Percentiles rank a stretch among this genome's conserved stretches.
Conservation (phyloP, 2,888 invertebrate genomes). For the Troilus luridus region DNA sequence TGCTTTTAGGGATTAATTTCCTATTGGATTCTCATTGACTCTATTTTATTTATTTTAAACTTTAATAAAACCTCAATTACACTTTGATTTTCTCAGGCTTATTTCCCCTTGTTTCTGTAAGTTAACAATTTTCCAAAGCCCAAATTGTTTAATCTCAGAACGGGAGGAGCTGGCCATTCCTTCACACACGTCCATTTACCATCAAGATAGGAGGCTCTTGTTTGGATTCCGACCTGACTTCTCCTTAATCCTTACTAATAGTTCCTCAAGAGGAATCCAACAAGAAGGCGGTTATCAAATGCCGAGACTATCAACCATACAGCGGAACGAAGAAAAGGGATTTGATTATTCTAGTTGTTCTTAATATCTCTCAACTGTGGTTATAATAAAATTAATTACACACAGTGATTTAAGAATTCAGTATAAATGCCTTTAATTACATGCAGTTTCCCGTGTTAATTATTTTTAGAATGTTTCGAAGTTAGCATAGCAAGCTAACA, state of each 20-base stretch:
- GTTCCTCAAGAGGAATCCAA: constrained; percentile 22
- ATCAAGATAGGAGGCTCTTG: constrained; percentile 22
- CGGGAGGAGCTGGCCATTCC: not conserved
- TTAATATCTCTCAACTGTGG: not conserved
- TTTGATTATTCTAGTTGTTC: not conserved
- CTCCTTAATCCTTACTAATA: constrained; percentile 45
- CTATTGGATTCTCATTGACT: too few relatives aligned
- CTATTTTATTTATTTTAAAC: too few relatives aligned
- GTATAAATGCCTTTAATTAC: too few relatives aligned
- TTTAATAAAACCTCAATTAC: too few relatives aligned
- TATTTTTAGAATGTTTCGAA: too few relatives aligned
- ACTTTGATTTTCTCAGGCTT: too few relatives aligned
- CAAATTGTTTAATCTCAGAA: not conserved
- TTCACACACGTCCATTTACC: constrained; percentile 41
- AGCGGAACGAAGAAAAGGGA: not conserved
- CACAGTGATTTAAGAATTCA: not conserved
- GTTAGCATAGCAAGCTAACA: too few relatives aligned
- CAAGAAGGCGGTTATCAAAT: constrained; percentile 5
- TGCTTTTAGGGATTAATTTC: too few relatives aligned
- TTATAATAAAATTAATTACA: not conserved
- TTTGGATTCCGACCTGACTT: not conserved
- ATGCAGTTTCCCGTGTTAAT: too few relatives aligned
- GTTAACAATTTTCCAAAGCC: not conserved
- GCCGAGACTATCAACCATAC: not conserved
- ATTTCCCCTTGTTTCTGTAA: not conserved